Base-by-base conservation (phyloP, 1,140 invertebrate species). In the Sycophila sp. region DNA sequence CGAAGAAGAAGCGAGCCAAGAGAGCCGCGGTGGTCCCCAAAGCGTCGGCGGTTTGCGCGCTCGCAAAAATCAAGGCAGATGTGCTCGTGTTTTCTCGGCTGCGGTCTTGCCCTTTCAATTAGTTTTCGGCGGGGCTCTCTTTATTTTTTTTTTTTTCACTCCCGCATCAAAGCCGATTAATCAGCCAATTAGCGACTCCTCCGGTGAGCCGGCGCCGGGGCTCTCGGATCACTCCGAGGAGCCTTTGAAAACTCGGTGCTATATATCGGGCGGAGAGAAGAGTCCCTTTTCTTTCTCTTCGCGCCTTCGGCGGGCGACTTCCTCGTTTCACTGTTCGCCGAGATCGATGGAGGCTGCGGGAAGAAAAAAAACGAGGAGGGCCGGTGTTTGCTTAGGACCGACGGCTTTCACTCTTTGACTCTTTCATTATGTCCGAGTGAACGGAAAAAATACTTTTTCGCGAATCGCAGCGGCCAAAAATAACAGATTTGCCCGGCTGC, bases 121-220 rank as follows among this genome's bases (percentile, higher is more conserved):
- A 53, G 38, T 65, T 65, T 26, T 49, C 0, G 15, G 8, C 62
- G 13, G 36, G 38, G 28, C 49, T 49, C 49, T 47, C 17, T 49
- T 49, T 28, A 26, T 17, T n/a, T 17, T 56, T 19, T 4, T 19
- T 49, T 49, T 49, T n/a, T n/a, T 8, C 32, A 15, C n/a, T 38
- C 19, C 2, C 4, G 26, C 38, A 38, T 40, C 51, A 13, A 60
- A 56, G 55, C 26, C 60, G 53, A 51, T 71, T 63, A 49, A 60
- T 68, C 64, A 58, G 40, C 59, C 58, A 66, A 72, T 67, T 62
- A 65, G 65, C 42, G 71, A 72, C 55, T 63, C 47, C 64, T 64
- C 4, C 26, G 34, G 15, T 13, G 2, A 26, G 22, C 17, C 45
- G 30, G 51, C 47, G 47, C n/a, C n/a, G n/a, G n/a, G n/a, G n/a